phyloP scores from a whole-genome alignment of 2,113 vertebrate species.

The Phasianus colchicus region DNA sequence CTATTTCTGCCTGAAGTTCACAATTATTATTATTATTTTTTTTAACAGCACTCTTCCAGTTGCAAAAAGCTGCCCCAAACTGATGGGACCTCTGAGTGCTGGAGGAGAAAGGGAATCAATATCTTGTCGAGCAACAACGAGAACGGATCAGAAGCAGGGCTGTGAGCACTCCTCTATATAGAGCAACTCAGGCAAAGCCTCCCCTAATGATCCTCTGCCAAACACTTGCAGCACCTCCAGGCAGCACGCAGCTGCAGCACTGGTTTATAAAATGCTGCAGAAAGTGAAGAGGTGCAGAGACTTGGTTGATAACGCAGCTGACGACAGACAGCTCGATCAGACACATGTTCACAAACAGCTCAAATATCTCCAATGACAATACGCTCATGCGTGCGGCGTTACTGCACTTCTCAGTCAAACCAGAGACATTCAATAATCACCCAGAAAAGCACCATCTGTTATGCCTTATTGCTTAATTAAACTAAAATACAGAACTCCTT shows the following conservation, averaged over 20 bases:
- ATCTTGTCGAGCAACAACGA: neutral
- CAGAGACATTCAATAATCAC: conserved; percentile 70
- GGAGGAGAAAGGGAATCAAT: neutral
- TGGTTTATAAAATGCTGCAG: rapidly evolving
- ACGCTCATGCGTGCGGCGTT: neutral
- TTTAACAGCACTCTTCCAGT: neutral
- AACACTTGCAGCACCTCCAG: neutral
- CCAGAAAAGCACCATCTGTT: conserved; percentile 81
- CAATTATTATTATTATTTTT: neutral
- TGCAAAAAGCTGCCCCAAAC: neutral
- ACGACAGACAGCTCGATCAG: rapidly evolving
- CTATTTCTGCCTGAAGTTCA: neutral
- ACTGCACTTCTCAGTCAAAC: conserved; percentile 59
- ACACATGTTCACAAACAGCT: rapidly evolving
- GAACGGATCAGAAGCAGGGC: neutral
- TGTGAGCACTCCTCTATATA: neutral
- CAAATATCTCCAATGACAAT: neutral
- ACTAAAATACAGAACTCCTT: conserved; percentile 78
- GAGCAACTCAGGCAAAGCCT: neutral
- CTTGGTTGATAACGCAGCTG: rapidly evolving
- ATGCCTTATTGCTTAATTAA: conserved; percentile 80
- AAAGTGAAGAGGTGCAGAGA: rapidly evolving
- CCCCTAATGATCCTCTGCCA: neutral
- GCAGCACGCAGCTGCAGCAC: neutral
- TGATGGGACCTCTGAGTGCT: too few relatives aligned